Percentiles rank a stretch among this genome's conserved stretches.
Conservation (phyloP, 2,888 invertebrate genomes). For the Sphaerophoria rueppellii region DNA sequence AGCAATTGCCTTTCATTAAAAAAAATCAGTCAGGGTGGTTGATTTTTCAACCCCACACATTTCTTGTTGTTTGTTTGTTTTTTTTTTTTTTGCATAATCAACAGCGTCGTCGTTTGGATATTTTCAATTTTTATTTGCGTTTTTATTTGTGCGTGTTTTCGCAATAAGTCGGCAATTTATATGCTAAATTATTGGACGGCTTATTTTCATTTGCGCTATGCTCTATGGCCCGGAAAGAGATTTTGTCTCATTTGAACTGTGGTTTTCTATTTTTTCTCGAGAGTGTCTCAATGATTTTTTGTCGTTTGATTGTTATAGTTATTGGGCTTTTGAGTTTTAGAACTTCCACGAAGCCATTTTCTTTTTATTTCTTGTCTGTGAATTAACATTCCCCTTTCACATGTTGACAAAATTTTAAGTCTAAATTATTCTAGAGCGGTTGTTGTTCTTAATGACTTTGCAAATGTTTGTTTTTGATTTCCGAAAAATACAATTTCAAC, state of each 20-base stretch:
- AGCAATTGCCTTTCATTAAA: conserved; percentile 70
- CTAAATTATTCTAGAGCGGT: not conserved
- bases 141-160: conserved; percentile 63
- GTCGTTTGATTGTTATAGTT: conserved; percentile 17
- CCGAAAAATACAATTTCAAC: too few relatives aligned
- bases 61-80: not conserved
- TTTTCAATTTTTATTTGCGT: conserved; percentile 68
- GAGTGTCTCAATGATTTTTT: conserved; percentile 51
- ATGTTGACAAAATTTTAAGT: not conserved
- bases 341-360: not conserved
- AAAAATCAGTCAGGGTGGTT: conserved; percentile 18
- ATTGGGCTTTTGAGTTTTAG: conserved; percentile 46
- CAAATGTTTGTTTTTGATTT: not conserved
- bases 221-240: conserved; percentile 57
- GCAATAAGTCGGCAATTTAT: conserved; percentile 50
- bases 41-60: conserved; percentile 2
- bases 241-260: conserved; percentile 31
- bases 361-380: not conserved
- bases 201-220: conserved; percentile 35
- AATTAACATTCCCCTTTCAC: not conserved
- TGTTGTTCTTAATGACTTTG: conserved; percentile 2
- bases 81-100: conserved; percentile 51
- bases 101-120: conserved; percentile 29
- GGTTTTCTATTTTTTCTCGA: conserved; percentile 32
- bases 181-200: conserved; percentile 59